Evolutionary conservation across 1,140 invertebrate species (phyloP).

Genomic region (Drosophila subobscura): DNA sequence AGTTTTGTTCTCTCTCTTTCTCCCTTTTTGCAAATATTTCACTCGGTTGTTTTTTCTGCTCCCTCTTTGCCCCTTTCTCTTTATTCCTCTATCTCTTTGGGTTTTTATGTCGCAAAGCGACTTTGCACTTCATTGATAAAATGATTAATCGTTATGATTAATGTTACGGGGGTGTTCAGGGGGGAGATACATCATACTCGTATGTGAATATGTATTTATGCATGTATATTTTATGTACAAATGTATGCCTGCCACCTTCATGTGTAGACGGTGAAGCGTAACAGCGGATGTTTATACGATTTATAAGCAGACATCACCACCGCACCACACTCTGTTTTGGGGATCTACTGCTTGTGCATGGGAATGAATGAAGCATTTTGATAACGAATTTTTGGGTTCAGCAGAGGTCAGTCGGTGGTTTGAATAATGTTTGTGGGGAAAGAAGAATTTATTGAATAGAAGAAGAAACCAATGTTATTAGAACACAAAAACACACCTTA

Average conservation of each 20-base stretch:
- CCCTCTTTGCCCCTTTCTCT: conserved; percentile 24
- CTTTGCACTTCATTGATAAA: conserved; percentile 77
- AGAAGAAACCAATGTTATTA: not conserved
- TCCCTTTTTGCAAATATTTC: no score
- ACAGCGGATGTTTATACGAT: conserved; percentile 70
- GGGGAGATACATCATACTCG: not conserved
- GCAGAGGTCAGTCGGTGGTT: conserved; percentile 7
- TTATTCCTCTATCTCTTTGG: conserved; percentile 5
- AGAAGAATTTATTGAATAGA: not conserved
- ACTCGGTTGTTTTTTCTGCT: not conserved
- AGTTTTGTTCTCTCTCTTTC: conserved; percentile 1
- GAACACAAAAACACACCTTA: no score
- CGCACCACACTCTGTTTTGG: conserved; percentile 18
- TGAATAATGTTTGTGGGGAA: conserved; percentile 1
- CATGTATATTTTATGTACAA: not conserved
- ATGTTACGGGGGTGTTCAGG: conserved; percentile 16
- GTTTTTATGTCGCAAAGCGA: conserved; percentile 40
- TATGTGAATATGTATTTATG: not conserved
- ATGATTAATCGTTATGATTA: conserved; percentile 78
- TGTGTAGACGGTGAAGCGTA: conserved; percentile 41
- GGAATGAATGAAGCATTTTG: conserved; percentile 6
- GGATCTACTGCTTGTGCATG: conserved; percentile 15
- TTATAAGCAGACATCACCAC: conserved; percentile 51
- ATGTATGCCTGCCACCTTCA: conserved; percentile 39
- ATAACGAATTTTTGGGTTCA: conserved; percentile 36